Percentiles rank a stretch among this genome's conserved stretches.
Evolutionary conservation across 2,113 vertebrate species (phyloP).

Genomic region (Origma solitaria): DNA sequence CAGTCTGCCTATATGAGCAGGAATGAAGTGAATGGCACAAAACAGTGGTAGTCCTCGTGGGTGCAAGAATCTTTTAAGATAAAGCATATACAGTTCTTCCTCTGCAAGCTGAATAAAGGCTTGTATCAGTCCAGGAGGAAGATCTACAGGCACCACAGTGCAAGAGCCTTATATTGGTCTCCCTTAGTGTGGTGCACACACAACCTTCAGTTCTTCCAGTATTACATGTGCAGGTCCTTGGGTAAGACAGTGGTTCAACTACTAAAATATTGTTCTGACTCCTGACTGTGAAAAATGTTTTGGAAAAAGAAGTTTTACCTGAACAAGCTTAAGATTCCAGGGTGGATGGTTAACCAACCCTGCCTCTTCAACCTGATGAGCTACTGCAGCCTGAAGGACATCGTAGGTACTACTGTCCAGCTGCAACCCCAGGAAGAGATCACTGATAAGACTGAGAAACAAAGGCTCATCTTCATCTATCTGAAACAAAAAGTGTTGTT

Average conservation of each 20-base stretch:
- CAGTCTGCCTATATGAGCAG: background rate
- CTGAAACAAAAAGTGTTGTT: constrained; percentile 18
- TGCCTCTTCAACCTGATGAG: constrained; percentile 67
- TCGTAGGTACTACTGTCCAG: constrained; percentile 68
- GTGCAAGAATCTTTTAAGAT: background rate
- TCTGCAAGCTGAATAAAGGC: background rate
- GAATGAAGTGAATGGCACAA: background rate
- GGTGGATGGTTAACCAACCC: constrained; percentile 77
- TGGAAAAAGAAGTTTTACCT: constrained; percentile 47
- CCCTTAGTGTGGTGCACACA: background rate
- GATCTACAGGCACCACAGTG: background rate
- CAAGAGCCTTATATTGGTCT: background rate
- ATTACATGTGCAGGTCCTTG: background rate
- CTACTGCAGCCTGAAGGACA: constrained; percentile 70
- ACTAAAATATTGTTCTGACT: background rate
- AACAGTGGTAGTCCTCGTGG: background rate
- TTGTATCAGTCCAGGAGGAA: background rate
- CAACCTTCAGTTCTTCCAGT: background rate
- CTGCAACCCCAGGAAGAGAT: constrained; percentile 74
- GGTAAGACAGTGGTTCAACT: background rate
- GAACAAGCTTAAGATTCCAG: constrained; percentile 80
- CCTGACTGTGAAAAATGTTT: background rate
- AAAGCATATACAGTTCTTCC: background rate
- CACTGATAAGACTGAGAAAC: constrained; percentile 78
- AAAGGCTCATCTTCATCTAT: constrained; percentile 80